Evolutionary conservation across 2,113 vertebrate genomes (phyloP).

Genomic region (Kryptolebias marmoratus): DNA sequence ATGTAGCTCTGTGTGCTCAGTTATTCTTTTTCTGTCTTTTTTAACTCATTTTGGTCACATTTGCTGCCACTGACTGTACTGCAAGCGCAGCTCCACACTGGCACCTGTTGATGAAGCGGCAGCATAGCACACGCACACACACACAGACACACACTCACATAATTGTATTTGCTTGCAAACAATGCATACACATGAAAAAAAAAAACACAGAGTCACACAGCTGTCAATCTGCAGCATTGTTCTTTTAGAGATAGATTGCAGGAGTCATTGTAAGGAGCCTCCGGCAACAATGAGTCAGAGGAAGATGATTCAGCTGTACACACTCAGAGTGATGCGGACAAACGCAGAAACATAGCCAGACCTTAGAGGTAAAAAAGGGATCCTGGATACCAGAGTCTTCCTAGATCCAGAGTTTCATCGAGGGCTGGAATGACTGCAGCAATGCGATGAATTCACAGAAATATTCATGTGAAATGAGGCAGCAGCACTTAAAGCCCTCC

Average conservation of each 20-base stretch:
- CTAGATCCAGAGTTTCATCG: constrained; percentile 12
- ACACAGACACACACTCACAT: constrained; percentile 13
- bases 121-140: constrained; percentile 55
- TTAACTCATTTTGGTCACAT: constrained; percentile 52
- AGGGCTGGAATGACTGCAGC: not conserved
- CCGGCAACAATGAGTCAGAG: constrained; percentile 28
- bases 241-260: constrained; percentile 18
- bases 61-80: constrained; percentile 21
- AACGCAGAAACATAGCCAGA: constrained; percentile 12
- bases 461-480: not conserved
- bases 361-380: constrained; percentile 12
- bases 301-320: constrained; percentile 28
- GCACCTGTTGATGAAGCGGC: constrained; percentile 72
- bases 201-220: not conserved
- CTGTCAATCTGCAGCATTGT: constrained; percentile 32
- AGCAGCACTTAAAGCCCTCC: not conserved
- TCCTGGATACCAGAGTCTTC: constrained; percentile 11
- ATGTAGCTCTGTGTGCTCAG: constrained; percentile 49
- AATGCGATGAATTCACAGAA: not conserved
- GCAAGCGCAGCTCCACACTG: constrained; percentile 70
- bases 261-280: constrained; percentile 28
- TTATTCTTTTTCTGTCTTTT: constrained; percentile 49
- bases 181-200: not conserved
- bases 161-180: not conserved
- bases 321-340: not conserved